Evolutionary conservation across 2,797 vertebrate species (phyloP), one percentile per base, ranked within the genome.

Genomic region (Pteronotus mesoamericanus): DNA sequence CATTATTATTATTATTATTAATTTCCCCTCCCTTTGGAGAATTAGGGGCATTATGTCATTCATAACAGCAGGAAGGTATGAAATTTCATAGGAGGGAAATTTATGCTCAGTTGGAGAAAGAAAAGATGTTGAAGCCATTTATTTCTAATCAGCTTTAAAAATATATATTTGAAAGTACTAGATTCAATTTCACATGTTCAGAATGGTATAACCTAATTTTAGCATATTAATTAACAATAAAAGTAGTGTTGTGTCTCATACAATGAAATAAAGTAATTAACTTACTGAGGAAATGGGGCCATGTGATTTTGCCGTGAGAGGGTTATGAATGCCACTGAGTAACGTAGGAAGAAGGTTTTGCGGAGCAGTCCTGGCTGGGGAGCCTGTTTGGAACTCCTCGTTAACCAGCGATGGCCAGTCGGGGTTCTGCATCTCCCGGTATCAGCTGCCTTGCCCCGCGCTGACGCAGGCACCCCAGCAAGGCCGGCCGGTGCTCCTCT

Each of bases 151-250:
- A 66, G 91, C 89, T 94, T 74, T 92, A 32, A 64, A 64, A 1
- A 34, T 34, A 86, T 42, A 89, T 84, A 91, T 86, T 95, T 96
- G 89, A 96, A 96, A 97, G 96, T 64, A 92, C 95, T 96, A 95
- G 98, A 98, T 96, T 97, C 93, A 96, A 97, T 97, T 98, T 96
- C 94, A 96, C 95, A 96, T 98, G 97, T 96, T 96, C 98, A 97
- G 96, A 98, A 98, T 97, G 97, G 92, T 72, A 94, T 98, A 98
- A 98, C 95, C 96, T 97, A 96, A 98, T 98, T 98, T 97, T 95
- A 89, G 69, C 96, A 95, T 96, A 98, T 98, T 98, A 98, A 98
- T 98, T 98, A 98, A 98, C 97, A 98, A 98, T 98, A 97, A 97
- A 98, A 97, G 94, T 95, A 98, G 97, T 98, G 97, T 98, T 98